Evolutionary conservation across 2,113 vertebrate genomes (phyloP).

Genomic region (Leucoraja erinaceus): DNA sequence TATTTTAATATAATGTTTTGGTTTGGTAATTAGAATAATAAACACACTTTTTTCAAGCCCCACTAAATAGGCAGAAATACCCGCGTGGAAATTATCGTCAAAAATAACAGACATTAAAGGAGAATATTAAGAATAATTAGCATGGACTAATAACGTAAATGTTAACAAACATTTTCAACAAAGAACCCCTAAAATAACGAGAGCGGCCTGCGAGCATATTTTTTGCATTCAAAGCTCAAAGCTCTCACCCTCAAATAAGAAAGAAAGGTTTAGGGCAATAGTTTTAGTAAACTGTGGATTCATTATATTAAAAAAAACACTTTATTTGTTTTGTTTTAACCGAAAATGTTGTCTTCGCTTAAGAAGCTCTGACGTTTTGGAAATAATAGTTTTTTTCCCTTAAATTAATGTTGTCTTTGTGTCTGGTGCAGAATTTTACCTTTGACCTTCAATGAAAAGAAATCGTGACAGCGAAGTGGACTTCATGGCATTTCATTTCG

Average conservation of each 20-base stretch:
- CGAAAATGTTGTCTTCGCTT: neutral
- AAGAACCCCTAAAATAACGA: neutral
- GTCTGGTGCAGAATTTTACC: constrained; percentile 28
- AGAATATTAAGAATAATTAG: neutral
- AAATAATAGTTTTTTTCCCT: neutral
- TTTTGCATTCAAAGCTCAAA: neutral
- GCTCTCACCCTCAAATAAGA: neutral
- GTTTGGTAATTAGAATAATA: neutral
- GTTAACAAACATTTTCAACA: neutral
- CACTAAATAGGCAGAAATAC: neutral
- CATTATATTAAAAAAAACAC: neutral
- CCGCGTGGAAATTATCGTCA: neutral
- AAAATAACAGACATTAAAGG: neutral
- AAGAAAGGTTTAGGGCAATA: neutral
- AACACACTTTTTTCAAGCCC: neutral
- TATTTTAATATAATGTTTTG: neutral
- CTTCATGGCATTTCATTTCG: neutral
- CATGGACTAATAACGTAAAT: neutral
- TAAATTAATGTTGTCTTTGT: neutral
- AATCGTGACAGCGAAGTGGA: neutral
- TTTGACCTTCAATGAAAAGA: constrained; percentile 17
- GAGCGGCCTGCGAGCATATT: neutral
- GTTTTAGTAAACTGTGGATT: neutral
- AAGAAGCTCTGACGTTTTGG: neutral
- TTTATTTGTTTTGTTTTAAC: neutral